These are phyloP conservation scores for Nasua narica DNA, from an alignment of 2,797 vertebrate species.

Conservation along the genomic window DNA sequence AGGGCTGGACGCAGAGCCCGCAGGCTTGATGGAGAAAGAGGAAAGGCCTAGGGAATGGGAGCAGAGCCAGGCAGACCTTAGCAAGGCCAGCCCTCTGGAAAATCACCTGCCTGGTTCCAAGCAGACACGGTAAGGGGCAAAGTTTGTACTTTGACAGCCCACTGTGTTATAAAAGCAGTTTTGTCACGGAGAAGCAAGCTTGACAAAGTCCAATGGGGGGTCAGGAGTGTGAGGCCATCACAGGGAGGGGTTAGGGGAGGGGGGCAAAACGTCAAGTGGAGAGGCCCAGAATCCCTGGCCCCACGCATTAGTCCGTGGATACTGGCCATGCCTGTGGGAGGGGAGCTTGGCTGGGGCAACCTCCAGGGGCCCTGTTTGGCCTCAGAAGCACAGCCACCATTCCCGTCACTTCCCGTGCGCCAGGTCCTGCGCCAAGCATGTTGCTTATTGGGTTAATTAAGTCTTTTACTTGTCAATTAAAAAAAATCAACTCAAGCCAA, in stretches of 20 bases:
- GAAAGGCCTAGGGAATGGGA: not conserved
- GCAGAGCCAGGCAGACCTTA: not conserved
- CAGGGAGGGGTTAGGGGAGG: no score
- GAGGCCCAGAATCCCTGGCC: not conserved
- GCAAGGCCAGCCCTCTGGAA: not conserved
- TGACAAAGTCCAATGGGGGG: not conserved
- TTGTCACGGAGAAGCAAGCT: not conserved
- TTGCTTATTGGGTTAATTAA: not conserved
- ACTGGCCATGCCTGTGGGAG: not conserved
- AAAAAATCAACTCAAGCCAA: slow-evolving; percentile 25
- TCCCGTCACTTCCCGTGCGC: not conserved
- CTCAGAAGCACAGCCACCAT: not conserved
- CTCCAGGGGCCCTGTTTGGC: not conserved
- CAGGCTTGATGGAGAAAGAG: not conserved
- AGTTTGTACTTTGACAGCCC: not conserved
- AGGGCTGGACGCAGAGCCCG: not conserved
- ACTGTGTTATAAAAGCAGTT: not conserved
- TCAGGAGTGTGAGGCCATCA: no score
- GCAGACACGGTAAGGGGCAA: not conserved
- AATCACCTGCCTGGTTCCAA: not conserved
- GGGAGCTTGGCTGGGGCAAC: not conserved
- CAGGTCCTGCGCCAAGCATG: not conserved
- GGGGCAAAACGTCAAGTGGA: not conserved
- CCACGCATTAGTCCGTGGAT: not conserved
- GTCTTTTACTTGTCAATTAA: not conserved